Base-by-base conservation (phyloP, 2,113 vertebrate genomes). In the Cynopterus brachyotis region DNA sequence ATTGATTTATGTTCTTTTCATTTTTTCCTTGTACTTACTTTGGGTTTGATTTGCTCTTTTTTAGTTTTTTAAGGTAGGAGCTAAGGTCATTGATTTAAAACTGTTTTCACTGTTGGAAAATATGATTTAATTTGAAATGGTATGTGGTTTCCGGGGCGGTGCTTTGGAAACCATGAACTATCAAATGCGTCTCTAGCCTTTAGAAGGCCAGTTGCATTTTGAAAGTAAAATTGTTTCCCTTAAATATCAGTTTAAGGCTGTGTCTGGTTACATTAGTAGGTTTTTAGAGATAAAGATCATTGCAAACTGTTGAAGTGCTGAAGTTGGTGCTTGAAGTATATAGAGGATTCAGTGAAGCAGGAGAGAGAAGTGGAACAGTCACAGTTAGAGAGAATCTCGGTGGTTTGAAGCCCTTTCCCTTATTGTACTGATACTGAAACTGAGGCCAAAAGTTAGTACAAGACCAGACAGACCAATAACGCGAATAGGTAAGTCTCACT, bases 81-180 rank as follows among this genome's bases (percentile, higher is more conserved):
- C 37, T 30, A 40, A 97, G 17, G 40, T 73, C 37, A 81, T 30
- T 85, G 64, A 90, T 73, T 75, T 16, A 40, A 91, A 88, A 85
- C 20, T 10, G 8, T 84, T 88, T 85, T 69, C 55, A 35, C 35
- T 87, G 28, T 72, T 94, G 73, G 73, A 89, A 53, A 22, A 50
- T 72, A 42, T 22, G 20, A 66, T 72, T 89, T 86, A 72, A 84
- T 81, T 79, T 24, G 4, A 82, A 82, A 22, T 62, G 40, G 5
- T 89, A 22, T 50, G 19, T 73, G 55, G 47, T 70, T 73, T 93
- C 28, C 66, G 72, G 35, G 47, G 55, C 72, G 35, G 50, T 78
- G 9, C 93, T 89, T 92, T 86, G 88, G 94, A 95, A 95, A 97
- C 45, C 70, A 67, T 35, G 59, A 59, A 55, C 53, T 89, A 28